A percentile compares a stretch with the other conserved stretches of the same genome.
Evolutionary conservation across 2,113 vertebrate species (phyloP).

Genomic region (Alosa alosa): DNA sequence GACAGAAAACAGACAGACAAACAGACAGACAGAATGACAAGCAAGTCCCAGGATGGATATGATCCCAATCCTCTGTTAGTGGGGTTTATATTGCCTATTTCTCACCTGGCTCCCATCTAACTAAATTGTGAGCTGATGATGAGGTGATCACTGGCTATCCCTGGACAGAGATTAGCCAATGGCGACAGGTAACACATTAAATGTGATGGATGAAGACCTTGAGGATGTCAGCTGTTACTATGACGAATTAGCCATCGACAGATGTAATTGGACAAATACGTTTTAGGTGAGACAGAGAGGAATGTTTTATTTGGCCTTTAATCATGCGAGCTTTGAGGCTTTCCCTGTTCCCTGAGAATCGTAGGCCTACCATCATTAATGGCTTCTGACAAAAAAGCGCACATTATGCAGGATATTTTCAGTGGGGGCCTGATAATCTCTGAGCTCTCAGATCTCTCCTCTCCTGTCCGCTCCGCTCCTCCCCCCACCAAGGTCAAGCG

Average conservation of each 20-base stretch:
- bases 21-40: slow-evolving; percentile 5
- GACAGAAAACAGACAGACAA: background rate
- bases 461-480: background rate
- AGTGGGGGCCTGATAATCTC: background rate
- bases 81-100: background rate
- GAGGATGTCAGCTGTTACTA: background rate
- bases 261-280: background rate
- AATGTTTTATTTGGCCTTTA: background rate
- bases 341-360: background rate
- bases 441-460: background rate
- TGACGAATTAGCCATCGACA: background rate
- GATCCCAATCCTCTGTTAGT: background rate
- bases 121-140: background rate
- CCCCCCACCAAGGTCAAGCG: background rate
- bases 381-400: background rate
- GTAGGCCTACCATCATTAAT: background rate
- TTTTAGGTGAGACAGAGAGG: background rate
- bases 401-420: background rate
- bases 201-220: background rate
- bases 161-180: background rate
- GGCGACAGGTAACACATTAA: background rate
- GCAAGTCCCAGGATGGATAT: background rate
- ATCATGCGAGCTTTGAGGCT: background rate
- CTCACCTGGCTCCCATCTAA: background rate
- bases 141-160: background rate